Conservation (phyloP, 2,888 invertebrate species). For the Cosmia trapezina region DNA sequence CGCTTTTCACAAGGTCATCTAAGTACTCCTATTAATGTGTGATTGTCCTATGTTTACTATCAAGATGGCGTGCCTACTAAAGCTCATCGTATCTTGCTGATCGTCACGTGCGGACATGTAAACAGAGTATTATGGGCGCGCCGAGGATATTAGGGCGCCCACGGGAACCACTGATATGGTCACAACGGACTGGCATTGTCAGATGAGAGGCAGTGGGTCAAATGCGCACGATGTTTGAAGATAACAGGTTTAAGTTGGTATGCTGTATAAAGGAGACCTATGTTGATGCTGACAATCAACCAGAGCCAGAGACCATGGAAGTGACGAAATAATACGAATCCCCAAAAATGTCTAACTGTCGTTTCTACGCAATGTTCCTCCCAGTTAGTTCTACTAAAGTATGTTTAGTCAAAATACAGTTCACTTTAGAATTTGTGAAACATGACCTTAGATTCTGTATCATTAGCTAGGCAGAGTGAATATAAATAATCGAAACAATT, state of each 20-base stretch:
- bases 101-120: conserved; percentile 61
- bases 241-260: too few relatives aligned
- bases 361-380: too few relatives aligned
- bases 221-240: conserved; percentile 2
- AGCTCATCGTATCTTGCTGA: conserved; percentile 54
- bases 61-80: conserved; percentile 24
- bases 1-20: background rate
- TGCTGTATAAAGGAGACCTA: background rate
- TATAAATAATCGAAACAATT: too few relatives aligned
- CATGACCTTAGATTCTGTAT: too few relatives aligned
- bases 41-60: conserved; percentile 1
- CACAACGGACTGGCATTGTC: conserved; percentile 9
- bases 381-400: too few relatives aligned
- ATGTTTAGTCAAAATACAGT: background rate
- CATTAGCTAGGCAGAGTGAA: background rate
- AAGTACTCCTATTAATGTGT: background rate
- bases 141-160: conserved; percentile 68
- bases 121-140: conserved; percentile 61
- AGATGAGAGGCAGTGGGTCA: conserved; percentile 16
- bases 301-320: background rate
- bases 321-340: background rate
- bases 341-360: background rate
- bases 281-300: background rate
- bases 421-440: background rate
- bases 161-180: conserved; percentile 56